phyloP scores from a whole-genome alignment of 2,888 invertebrate genomes.

The Oligia fasciuncula region DNA sequence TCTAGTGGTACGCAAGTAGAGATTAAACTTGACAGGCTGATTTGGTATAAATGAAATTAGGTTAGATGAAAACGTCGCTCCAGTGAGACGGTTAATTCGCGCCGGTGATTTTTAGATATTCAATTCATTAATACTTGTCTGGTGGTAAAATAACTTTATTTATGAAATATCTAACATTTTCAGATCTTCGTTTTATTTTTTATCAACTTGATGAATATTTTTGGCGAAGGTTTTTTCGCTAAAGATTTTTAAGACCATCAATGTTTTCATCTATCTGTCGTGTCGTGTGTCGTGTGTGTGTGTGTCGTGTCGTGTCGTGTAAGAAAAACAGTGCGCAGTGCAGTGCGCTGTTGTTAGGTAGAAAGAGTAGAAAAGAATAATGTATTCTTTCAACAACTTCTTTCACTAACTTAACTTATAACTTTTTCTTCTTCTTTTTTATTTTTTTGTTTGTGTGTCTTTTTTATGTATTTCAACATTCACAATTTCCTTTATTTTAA shows the following conservation, averaged over 20 bases:
- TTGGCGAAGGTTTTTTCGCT: background rate
- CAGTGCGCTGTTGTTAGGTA: background rate
- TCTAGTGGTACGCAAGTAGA: conserved; percentile 39
- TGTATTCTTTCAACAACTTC: too few relatives aligned
- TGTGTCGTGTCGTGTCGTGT: too few relatives aligned
- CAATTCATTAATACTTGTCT: conserved; percentile 47
- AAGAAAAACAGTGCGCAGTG: background rate
- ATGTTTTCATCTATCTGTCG: background rate
- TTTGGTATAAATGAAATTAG: conserved; percentile 58
- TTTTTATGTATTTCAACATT: too few relatives aligned
- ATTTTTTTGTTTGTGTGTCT: too few relatives aligned
- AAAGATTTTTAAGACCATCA: background rate
- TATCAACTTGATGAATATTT: conserved; percentile 22
- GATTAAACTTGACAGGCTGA: conserved; percentile 53
- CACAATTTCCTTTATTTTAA: background rate
- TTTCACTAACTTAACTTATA: too few relatives aligned
- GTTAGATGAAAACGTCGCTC: conserved; percentile 43
- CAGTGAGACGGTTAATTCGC: conserved; percentile 29
- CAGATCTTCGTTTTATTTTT: conserved; percentile 17
- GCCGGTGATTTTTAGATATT: conserved; percentile 50
- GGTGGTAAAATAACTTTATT: conserved; percentile 32
- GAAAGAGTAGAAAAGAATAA: background rate
- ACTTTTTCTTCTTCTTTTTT: too few relatives aligned
- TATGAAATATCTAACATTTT: conserved; percentile 27
- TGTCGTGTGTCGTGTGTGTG: too few relatives aligned